phyloP scores from a whole-genome alignment of 2,797 vertebrate genomes.

The Notoglanidium macrostoma region DNA sequence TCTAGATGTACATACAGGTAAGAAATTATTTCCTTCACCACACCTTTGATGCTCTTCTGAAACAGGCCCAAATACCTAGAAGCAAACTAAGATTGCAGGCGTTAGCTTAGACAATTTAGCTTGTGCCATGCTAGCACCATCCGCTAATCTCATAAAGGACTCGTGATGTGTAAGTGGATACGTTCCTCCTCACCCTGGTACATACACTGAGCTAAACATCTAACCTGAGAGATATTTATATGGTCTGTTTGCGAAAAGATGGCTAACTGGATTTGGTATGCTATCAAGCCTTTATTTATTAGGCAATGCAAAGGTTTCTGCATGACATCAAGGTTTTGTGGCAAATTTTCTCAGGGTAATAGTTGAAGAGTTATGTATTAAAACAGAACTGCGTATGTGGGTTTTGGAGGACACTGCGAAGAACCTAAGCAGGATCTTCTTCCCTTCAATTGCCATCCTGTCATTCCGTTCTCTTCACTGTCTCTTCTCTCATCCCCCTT shows the following conservation, averaged over 20 bases:
- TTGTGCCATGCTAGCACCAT: background rate
- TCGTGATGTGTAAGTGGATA: background rate
- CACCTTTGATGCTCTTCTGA: background rate
- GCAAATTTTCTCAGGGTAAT: background rate
- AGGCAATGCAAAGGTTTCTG: background rate
- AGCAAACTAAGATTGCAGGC: background rate
- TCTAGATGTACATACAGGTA: background rate
- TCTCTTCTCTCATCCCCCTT: slow-evolving; percentile 33
- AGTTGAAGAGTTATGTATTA: background rate
- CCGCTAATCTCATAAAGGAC: background rate
- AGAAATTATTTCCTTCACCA: background rate
- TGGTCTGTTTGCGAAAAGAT: background rate
- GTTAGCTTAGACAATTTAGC: too few relatives aligned
- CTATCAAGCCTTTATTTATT: background rate
- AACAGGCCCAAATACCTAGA: background rate
- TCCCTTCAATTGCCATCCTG: background rate
- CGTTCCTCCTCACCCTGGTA: background rate
- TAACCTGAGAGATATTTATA: background rate
- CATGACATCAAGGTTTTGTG: background rate
- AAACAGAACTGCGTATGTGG: background rate
- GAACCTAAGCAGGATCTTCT: background rate
- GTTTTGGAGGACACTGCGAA: background rate
- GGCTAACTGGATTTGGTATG: background rate
- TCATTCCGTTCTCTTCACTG: background rate
- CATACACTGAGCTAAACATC: background rate